Base-by-base conservation (phyloP, 2,888 invertebrate species). In the Agrotis puta region DNA sequence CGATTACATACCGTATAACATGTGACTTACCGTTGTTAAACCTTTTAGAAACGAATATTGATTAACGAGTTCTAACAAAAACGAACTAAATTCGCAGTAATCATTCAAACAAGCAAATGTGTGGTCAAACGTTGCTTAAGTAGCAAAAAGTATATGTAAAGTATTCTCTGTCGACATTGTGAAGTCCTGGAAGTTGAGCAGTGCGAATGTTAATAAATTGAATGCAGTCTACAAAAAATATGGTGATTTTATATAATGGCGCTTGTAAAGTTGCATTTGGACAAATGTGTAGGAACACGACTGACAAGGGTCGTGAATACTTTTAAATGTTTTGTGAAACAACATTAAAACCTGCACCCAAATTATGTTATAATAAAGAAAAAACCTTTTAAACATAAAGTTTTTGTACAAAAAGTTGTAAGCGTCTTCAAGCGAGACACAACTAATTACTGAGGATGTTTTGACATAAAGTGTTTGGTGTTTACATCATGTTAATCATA, bases 241-340 rank as follows among this genome's bases (percentile, higher is more conserved):
- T 81, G 78, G 70, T 83, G 67, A 79, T 79, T 82, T 85, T 67
- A 77, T 81, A 81, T 86, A 85, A 83, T 86, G 86, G 79, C 67
- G 75, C 83, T 85, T 85, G 87, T 89, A 85, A 89, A 87, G 84
- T 87, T 84, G 79, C 74, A 82, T 87, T 87, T 85, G 82, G 78
- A 88, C 86, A 89, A 89, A 90, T 88, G 83, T 88, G 74, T 75
- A 77, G 72, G 77, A 74, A 77, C 73, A 87, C 73, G 82, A 84
- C 82, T 91, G 91, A 92, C 91, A 90, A 85, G 91, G 91, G 91
- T 90, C 87, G 81, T 75, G 80, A 84, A 77, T 84, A 79, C 84
- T 85, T 88, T 89, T 87, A 88, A 90, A 88, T 88, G 88, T 90
- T 92, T 91, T 91, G 90, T 91, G 81, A 86, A 90, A 89, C 88